A percentile compares a stretch with the other conserved stretches of the same genome.
Evolutionary conservation across 2,888 invertebrate species (phyloP).

Genomic region (Metopia argyrocephala): DNA sequence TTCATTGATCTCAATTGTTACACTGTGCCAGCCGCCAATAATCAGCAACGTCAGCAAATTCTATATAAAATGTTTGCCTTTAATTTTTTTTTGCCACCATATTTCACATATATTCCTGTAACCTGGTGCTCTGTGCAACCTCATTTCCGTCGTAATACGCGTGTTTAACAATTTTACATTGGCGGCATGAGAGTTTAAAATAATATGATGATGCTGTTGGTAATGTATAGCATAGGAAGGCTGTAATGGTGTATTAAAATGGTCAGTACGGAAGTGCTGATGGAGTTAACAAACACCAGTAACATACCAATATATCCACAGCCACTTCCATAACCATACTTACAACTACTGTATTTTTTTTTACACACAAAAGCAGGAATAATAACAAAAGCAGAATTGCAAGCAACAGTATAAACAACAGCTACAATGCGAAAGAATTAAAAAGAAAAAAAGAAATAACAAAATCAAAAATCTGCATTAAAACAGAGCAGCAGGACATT

Average conservation of each 20-base stretch:
- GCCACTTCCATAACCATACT: conserved; percentile 55
- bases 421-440: conserved; percentile 10
- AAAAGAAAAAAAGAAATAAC: background rate
- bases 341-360: background rate
- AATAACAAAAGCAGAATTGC: conserved; percentile 19
- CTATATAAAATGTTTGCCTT: conserved; percentile 25
- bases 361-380: conserved; percentile 6
- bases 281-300: conserved; percentile 65
- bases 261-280: conserved; percentile 64
- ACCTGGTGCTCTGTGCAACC: conserved; percentile 64
- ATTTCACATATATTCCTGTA: conserved; percentile 32
- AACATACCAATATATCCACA: conserved; percentile 64
- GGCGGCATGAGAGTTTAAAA: conserved; percentile 51
- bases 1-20: background rate
- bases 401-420: conserved; percentile 10
- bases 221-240: conserved; percentile 11
- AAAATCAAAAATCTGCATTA: conserved; percentile 13
- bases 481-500: background rate
- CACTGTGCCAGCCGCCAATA: conserved; percentile 20
- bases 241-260: conserved; percentile 32
- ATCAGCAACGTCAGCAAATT: conserved; percentile 53
- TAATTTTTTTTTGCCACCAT: background rate
- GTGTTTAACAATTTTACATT: conserved; percentile 51
- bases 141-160: conserved; percentile 61
- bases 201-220: conserved; percentile 48